Evolutionary conservation across 2,797 vertebrate genomes (phyloP).

Genomic region (Amblyopsis hoosieri): DNA sequence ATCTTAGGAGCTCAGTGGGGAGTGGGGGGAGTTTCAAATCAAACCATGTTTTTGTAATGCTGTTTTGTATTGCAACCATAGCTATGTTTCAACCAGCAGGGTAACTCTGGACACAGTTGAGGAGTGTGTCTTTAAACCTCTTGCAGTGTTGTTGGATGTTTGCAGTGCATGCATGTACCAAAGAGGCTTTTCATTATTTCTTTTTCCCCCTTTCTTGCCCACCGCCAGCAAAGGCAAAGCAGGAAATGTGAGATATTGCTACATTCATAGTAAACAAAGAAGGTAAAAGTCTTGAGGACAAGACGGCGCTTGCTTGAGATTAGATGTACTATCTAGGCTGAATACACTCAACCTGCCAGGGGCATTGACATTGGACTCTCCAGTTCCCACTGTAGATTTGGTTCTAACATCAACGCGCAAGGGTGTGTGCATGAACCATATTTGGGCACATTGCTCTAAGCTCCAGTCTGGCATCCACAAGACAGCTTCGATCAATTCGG

Average conservation of each 20-base stretch:
- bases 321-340: constrained; percentile 26
- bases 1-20: too few relatives aligned
- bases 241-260: constrained; percentile 82
- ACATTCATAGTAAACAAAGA: constrained; percentile 81
- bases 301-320: constrained; percentile 29
- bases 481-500: not conserved
- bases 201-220: constrained; percentile 69
- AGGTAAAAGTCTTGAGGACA: constrained; percentile 76
- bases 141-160: not conserved
- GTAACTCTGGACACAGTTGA: too few relatives aligned
- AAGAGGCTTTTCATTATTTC: constrained; percentile 55
- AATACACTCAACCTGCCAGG: constrained; percentile 21
- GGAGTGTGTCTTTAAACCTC: not conserved
- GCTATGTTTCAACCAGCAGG: too few relatives aligned
- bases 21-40: too few relatives aligned
- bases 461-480: not conserved
- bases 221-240: constrained; percentile 82
- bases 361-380: constrained; percentile 43
- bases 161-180: not conserved
- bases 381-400: constrained; percentile 22
- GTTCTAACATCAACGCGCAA: constrained; percentile 19
- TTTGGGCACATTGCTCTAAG: constrained; percentile 10
- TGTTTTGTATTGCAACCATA: too few relatives aligned
- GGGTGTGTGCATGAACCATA: constrained; percentile 15
- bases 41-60: too few relatives aligned